These are phyloP conservation scores for Nothocercus nigrocapillus DNA, from an alignment of 2,113 vertebrate species.

Conservation along the genomic window DNA sequence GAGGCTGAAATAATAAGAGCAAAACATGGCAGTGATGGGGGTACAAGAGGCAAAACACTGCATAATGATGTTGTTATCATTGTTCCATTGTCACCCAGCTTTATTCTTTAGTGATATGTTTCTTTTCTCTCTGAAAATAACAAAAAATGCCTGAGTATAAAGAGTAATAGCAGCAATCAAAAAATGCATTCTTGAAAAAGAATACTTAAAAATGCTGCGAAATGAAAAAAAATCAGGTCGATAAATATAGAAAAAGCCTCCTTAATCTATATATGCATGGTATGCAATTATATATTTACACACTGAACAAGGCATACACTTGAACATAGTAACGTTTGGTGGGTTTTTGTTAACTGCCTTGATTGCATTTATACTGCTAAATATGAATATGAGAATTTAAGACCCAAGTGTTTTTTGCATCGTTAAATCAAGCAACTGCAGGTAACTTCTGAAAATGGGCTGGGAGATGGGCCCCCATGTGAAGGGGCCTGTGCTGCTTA, in stretches of 20 bases:
- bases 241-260: slow-evolving; percentile 41
- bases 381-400: slow-evolving; percentile 43
- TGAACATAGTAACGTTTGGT: slow-evolving; percentile 54
- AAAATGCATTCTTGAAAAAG: neutral
- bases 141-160: slow-evolving; percentile 37
- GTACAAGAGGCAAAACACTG: slow-evolving; percentile 67
- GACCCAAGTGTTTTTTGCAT: slow-evolving; percentile 26
- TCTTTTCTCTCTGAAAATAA: slow-evolving; percentile 41
- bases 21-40: slow-evolving; percentile 66
- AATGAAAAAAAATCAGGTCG: neutral
- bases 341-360: slow-evolving; percentile 52
- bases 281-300: slow-evolving; percentile 47
- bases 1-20: slow-evolving; percentile 74
- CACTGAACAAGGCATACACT: slow-evolving; percentile 24
- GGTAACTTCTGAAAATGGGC: neutral
- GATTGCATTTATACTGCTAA: slow-evolving; percentile 66
- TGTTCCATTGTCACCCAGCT: slow-evolving; percentile 66
- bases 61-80: slow-evolving; percentile 63
- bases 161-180: slow-evolving; percentile 19
- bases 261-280: slow-evolving; percentile 33
- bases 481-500: neutral
- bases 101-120: slow-evolving; percentile 42
- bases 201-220: neutral
- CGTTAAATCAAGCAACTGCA: slow-evolving; percentile 38
- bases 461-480: neutral